A percentile compares a stretch with the other conserved stretches of the same genome.
These are phyloP conservation scores for Dastarcus helophoroides DNA, from an alignment of 2,888 invertebrate genomes.

Conservation along the genomic window DNA sequence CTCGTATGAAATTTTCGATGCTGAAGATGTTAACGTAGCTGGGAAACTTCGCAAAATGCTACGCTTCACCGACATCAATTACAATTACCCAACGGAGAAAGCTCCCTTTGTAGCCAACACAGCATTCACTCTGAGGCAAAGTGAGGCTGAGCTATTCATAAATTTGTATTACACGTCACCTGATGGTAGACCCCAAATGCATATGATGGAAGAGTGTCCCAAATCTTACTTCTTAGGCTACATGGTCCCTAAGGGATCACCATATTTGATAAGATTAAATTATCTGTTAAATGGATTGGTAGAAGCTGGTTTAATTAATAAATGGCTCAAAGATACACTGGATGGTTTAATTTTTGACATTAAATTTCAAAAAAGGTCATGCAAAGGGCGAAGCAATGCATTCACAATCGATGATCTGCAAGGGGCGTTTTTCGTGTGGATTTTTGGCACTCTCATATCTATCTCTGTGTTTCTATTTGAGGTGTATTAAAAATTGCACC, in stretches of 20 bases:
- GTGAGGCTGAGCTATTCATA: constrained; percentile 28
- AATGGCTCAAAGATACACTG: neutral
- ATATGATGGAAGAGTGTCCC: constrained; percentile 33
- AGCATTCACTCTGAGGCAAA: too few relatives aligned
- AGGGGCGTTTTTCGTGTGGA: too few relatives aligned
- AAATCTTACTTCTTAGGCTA: constrained; percentile 35
- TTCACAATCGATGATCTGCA: too few relatives aligned
- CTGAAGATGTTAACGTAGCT: neutral
- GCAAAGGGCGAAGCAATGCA: too few relatives aligned
- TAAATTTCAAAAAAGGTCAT: too few relatives aligned
- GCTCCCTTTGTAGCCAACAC: too few relatives aligned
- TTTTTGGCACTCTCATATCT: too few relatives aligned
- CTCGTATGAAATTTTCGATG: neutral
- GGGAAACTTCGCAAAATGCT: constrained; percentile 1
- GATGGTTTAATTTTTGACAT: constrained; percentile 1
- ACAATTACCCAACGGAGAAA: too few relatives aligned
- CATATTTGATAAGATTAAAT: constrained; percentile 32
- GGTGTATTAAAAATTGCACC: too few relatives aligned
- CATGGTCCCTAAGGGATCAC: constrained; percentile 35
- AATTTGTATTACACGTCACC: constrained; percentile 23
- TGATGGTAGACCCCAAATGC: constrained; percentile 19
- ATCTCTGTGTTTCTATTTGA: too few relatives aligned
- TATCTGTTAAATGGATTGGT: constrained; percentile 26
- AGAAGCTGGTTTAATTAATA: constrained; percentile 31
- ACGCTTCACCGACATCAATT: too few relatives aligned